These are phyloP conservation scores for Enteromius thamalakanensis DNA, from an alignment of 2,797 vertebrate species.

Conservation along the genomic window DNA sequence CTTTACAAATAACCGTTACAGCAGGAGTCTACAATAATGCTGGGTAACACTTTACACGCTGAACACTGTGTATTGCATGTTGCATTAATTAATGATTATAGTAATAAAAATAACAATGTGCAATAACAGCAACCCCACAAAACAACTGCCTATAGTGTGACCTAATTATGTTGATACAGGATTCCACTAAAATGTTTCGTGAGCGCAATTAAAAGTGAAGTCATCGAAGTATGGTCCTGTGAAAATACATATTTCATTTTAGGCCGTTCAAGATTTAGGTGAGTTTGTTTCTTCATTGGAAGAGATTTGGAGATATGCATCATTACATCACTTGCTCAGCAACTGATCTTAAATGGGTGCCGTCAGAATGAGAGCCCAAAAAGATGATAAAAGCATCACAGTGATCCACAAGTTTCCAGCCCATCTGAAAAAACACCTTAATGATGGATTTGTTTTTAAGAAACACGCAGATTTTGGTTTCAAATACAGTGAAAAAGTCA, in stretches of 20 bases:
- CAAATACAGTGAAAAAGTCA: not conserved
- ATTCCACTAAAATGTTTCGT: not conserved
- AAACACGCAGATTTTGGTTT: too few species aligned
- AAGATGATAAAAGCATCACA: not conserved
- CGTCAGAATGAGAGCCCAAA: not conserved
- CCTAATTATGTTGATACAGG: not conserved
- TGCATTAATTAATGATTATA: not conserved
- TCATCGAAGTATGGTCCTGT: not conserved
- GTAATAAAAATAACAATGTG: constrained; percentile 8
- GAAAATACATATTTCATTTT: not conserved
- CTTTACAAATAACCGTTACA: constrained; percentile 6
- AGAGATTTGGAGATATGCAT: not conserved
- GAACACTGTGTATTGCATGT: not conserved
- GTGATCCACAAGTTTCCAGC: not conserved
- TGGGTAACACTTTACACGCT: not conserved
- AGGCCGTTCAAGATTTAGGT: not conserved
- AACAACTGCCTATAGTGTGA: not conserved
- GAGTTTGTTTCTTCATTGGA: not conserved
- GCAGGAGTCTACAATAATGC: not conserved
- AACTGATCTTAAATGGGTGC: not conserved
- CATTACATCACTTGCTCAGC: not conserved
- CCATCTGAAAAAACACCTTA: too few species aligned
- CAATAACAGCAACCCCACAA: not conserved
- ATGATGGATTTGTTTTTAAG: too few species aligned
- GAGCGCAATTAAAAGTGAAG: not conserved